Base-by-base conservation (phyloP, 2,113 vertebrate species). In the Python bivittatus region DNA sequence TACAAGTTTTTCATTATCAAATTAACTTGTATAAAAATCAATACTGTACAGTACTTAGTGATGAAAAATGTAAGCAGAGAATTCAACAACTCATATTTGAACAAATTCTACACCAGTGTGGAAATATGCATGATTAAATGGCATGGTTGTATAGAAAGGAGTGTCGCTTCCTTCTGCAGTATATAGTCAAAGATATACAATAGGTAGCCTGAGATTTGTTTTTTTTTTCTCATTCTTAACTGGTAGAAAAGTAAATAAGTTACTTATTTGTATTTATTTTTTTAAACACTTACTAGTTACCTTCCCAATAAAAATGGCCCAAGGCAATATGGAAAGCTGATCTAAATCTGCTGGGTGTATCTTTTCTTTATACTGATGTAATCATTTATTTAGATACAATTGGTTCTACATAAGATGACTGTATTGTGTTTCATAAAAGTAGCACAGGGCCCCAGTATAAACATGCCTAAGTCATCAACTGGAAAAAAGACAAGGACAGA, bases 61-160 rank as follows among this genome's bases (percentile, higher is more conserved):
- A 95, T 96, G 94, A 94, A 94, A 93, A 93, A 93, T 95, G 90
- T 72, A 72, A 96, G 92, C 85, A 95, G 94, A 33, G 33, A 8
- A 56, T 17, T 68, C 96, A 96, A 95, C 93, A 94, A 93, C 84
- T 91, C 86, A 84, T 95, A 29, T 54, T 86, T 48, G 52, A 84
- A 57, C 68, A 90, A 29, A 79, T 93, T 90, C 53, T 90, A 20
- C 64, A 17, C 83, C 9, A 92, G 91, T 94, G 38, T 48, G 68
- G 38, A 86, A 48, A n/a, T 93, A 0, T 29, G 7, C 38, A 22
- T 90, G 93, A 0, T 15, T 93, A 95, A 83, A 7, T 68, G 83
- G 61, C 58, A 25, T 1, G 23, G 54, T 79, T 92, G 92, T 33
- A 87, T 91, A 89, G 84, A 93, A 91, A 83, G 17, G 93, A 20